Evolutionary conservation across 2,888 invertebrate species (phyloP).

Genomic region (Cantharis nigra): DNA sequence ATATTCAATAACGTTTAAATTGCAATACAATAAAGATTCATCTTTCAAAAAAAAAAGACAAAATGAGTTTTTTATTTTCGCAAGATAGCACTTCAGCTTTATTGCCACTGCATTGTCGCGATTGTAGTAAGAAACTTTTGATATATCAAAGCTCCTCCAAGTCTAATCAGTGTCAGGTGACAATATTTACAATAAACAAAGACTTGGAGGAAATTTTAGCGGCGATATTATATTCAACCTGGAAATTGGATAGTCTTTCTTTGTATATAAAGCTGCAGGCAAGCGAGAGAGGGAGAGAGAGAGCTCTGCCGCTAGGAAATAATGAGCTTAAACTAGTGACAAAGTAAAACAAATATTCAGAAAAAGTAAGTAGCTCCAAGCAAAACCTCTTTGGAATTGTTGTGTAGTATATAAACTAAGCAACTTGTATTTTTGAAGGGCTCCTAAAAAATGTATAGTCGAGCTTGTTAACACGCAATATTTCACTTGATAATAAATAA

Average conservation of each 20-base stretch:
- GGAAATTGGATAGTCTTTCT: neutral
- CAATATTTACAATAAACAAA: neutral
- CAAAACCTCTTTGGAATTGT: neutral
- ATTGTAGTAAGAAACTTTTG: neutral
- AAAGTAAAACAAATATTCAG: neutral
- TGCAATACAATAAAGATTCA: neutral
- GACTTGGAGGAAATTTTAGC: neutral
- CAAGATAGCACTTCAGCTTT: too few species aligned
- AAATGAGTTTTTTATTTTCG: too few species aligned
- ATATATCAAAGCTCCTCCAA: neutral
- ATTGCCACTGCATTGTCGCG: neutral
- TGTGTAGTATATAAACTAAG: neutral
- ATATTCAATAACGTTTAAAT: neutral
- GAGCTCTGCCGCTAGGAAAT: neutral
- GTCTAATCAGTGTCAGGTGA: neutral
- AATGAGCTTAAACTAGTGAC: neutral
- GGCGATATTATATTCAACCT: neutral
- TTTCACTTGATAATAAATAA: neutral
- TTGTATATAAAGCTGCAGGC: neutral
- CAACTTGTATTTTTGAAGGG: neutral
- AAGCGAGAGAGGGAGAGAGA: neutral
- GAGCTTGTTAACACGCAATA: neutral
- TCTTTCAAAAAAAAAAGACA: too few species aligned
- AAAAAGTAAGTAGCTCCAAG: neutral
- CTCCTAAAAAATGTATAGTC: neutral